A percentile compares a stretch with the other conserved stretches of the same genome.
These are phyloP conservation scores for Pelusios castaneus DNA, from an alignment of 2,113 vertebrate genomes.

Conservation along the genomic window DNA sequence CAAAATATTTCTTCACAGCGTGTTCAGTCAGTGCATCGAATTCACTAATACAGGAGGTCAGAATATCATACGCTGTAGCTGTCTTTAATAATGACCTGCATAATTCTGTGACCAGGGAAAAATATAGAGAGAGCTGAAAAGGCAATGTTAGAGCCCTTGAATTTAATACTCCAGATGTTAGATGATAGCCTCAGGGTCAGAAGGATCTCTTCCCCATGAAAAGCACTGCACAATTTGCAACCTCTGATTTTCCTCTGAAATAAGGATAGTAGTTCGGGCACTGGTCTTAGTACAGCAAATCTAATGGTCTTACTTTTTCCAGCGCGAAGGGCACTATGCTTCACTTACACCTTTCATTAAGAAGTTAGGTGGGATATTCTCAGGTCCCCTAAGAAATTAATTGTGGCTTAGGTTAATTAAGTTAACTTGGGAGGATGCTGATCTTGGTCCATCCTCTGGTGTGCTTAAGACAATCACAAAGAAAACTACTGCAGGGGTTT, in stretches of 20 bases:
- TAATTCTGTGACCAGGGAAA: not conserved
- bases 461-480: not conserved
- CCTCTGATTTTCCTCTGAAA: not conserved
- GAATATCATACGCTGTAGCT: not conserved
- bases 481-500: not conserved
- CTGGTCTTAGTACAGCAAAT: not conserved
- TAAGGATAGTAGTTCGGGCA: too few relatives aligned
- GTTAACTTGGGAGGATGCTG: not conserved
- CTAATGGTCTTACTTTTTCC: accelerated
- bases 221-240: not conserved
- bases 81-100: not conserved
- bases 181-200: not conserved
- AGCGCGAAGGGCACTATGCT: not conserved
- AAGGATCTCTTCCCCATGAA: too few relatives aligned
- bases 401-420: too few relatives aligned
- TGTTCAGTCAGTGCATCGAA: not conserved
- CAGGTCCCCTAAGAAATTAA: too few relatives aligned
- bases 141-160: not conserved
- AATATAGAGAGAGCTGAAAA: not conserved
- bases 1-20: not conserved
- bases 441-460: not conserved
- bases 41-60: not conserved
- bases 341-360: not conserved
- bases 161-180: not conserved
- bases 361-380: not conserved